Conservation (phyloP, 2,113 vertebrate species). For the Papio anubis region DNA sequence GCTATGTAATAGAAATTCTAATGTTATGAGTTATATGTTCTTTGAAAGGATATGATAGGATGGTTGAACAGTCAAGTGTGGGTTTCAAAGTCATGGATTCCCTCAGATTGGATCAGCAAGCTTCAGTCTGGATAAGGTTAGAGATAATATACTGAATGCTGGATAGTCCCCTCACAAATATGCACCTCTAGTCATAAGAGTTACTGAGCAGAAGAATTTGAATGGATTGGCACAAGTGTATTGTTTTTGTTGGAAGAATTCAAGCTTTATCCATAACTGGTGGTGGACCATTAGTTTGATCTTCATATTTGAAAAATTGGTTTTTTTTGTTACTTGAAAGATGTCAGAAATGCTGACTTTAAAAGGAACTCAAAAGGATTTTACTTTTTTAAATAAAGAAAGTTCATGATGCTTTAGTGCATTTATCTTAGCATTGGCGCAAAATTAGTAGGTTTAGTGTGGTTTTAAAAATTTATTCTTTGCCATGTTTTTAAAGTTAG, state of each 20-base stretch:
- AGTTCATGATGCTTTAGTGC: background rate
- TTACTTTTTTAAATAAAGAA: conserved; percentile 45
- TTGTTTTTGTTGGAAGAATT: conserved; percentile 45
- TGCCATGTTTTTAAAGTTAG: conserved; percentile 32
- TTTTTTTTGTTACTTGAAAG: conserved; percentile 39
- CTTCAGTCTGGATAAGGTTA: background rate
- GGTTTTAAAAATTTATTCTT: conserved; percentile 20
- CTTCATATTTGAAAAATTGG: conserved; percentile 6
- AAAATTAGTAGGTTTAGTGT: conserved; percentile 32
- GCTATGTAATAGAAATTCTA: background rate
- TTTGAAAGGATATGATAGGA: background rate
- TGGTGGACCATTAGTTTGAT: conserved; percentile 42
- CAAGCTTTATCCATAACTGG: conserved; percentile 38
- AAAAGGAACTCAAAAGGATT: conserved; percentile 32
- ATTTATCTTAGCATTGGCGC: conserved; percentile 27
- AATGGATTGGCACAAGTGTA: background rate
- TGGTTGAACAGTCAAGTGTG: background rate
- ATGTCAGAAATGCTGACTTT: conserved; percentile 48
- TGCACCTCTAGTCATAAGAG: background rate
- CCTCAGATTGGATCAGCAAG: background rate
- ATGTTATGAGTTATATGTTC: background rate
- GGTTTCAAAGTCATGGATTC: background rate
- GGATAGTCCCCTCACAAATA: background rate
- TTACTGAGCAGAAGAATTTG: background rate
- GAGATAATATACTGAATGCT: background rate